Evolutionary conservation across 2,113 vertebrate species (phyloP).

Genomic region (Megaceryle maxima): DNA sequence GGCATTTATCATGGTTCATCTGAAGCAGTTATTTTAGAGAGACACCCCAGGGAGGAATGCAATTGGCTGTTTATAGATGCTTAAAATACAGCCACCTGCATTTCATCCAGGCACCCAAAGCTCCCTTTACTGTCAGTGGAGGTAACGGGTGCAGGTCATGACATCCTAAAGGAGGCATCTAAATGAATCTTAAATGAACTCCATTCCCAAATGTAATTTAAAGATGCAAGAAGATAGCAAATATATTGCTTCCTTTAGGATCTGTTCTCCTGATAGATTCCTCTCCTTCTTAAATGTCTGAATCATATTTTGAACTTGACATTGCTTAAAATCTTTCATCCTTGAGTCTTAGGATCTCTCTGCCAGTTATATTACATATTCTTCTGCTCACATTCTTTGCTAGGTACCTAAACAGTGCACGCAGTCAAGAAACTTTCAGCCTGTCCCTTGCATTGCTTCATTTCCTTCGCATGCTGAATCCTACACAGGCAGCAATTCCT

Average conservation of each 20-base stretch:
- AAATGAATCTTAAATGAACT: not conserved
- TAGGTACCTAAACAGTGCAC: not conserved
- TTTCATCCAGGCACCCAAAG: not conserved
- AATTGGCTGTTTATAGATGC: not conserved
- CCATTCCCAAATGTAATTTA: conserved; percentile 15
- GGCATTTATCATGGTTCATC: not conserved
- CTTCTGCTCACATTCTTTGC: not conserved
- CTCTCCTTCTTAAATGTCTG: not conserved
- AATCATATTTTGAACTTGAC: not conserved
- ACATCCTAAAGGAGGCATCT: not conserved
- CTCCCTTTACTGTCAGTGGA: not conserved
- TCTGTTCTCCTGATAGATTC: not conserved
- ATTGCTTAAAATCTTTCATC: not conserved
- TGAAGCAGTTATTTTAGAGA: not conserved
- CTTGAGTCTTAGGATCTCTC: not conserved
- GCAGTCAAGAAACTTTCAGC: not conserved
- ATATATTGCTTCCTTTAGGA: not conserved
- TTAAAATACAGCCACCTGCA: not conserved
- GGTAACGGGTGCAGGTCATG: not conserved
- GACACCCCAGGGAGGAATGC: not conserved
- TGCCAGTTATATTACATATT: not conserved
- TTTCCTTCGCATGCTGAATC: not conserved
- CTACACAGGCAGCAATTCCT: not conserved
- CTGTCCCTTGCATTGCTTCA: not conserved
- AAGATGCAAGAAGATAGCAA: not conserved